Evolutionary conservation across 53 echinoderm and acorn worm species (phyloP).

Genomic region (Apostichopus leukothele): DNA sequence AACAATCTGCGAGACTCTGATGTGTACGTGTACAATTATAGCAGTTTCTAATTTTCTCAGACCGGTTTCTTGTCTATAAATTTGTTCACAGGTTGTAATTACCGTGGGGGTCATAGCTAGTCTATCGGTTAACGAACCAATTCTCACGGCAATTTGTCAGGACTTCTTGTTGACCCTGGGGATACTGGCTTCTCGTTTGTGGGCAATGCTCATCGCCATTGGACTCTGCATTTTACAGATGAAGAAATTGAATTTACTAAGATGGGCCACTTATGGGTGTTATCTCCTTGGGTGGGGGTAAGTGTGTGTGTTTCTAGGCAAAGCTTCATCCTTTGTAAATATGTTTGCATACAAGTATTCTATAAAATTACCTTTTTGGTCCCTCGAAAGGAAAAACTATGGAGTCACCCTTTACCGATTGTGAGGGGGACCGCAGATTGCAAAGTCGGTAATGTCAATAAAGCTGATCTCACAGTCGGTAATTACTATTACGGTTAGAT

Average conservation of each 20-base stretch:
- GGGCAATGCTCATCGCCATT: constrained; percentile 75
- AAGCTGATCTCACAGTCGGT: too few species aligned
- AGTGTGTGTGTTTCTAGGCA: constrained; percentile 32
- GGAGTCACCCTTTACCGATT: too few species aligned
- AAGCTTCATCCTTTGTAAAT: too few species aligned
- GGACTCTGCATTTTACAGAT: constrained; percentile 70
- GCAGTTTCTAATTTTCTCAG: too few species aligned
- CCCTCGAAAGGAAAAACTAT: too few species aligned
- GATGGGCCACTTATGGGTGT: constrained; percentile 54
- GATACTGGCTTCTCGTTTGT: constrained; percentile 67
- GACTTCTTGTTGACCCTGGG: constrained; percentile 61
- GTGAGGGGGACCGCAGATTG: too few species aligned
- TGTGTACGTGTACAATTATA: too few species aligned
- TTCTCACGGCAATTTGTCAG: constrained; percentile 37
- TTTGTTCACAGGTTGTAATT: constrained; percentile 55
- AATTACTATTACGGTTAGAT: too few species aligned
- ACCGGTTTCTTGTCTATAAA: constrained; percentile 8
- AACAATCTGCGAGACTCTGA: too few species aligned
- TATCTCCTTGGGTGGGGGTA: constrained; percentile 95
- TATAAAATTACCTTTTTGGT: too few species aligned
- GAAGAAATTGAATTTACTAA: constrained; percentile 67
- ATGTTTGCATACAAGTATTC: too few species aligned
- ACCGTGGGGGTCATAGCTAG: constrained; percentile 63
- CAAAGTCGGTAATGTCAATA: too few species aligned
- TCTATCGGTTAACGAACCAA: not conserved